Evolutionary conservation across 2,888 invertebrate genomes (phyloP).

Genomic region (Macrosiphum euphorbiae): DNA sequence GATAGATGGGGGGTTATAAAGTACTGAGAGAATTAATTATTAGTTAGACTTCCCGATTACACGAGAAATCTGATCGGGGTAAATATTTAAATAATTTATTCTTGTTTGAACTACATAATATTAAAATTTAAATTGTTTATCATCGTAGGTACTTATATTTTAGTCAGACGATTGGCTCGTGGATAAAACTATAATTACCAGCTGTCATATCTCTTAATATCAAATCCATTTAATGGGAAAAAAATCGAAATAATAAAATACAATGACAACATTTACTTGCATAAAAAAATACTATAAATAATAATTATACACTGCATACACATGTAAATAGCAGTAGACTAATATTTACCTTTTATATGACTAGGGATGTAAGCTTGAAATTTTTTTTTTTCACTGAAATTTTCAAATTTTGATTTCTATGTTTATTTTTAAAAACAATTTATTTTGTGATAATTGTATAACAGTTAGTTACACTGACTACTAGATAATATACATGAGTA

Average conservation of each 20-base stretch:
- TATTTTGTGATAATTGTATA: too few species aligned
- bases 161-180: background rate
- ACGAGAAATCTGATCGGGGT: background rate
- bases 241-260: background rate
- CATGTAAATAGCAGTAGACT: background rate
- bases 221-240: background rate
- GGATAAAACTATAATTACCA: background rate
- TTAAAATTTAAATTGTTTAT: background rate
- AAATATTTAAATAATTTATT: constrained; percentile 2
- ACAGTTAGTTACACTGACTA: too few species aligned
- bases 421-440: too few species aligned
- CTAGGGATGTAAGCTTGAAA: too few species aligned
- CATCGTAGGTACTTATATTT: background rate
- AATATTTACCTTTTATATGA: background rate
- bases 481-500: too few species aligned
- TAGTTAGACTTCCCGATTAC: background rate
- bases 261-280: background rate
- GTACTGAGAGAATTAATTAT: background rate
- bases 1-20: background rate
- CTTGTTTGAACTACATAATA: background rate
- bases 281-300: background rate
- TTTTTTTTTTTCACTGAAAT: too few species aligned
- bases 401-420: too few species aligned
- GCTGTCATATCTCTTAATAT: background rate
- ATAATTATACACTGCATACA: background rate